Conservation (phyloP, 2,797 vertebrate genomes). For the Bovichtus variegatus region DNA sequence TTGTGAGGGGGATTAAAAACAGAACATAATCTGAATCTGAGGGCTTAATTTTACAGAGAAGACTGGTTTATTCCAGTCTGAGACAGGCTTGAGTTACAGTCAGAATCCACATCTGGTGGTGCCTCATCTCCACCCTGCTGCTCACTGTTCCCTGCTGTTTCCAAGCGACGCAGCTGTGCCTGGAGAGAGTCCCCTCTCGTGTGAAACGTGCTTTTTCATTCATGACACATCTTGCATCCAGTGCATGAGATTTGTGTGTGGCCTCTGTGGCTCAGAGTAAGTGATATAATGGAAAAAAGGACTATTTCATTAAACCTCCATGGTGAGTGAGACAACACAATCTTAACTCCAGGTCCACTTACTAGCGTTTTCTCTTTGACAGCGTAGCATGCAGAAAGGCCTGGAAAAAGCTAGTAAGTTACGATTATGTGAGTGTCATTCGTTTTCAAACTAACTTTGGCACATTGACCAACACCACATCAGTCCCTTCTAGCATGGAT, state of each 20-base stretch:
- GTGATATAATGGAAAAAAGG: no score
- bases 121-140: background rate
- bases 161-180: background rate
- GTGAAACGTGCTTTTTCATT: background rate
- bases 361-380: background rate
- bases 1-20: no score
- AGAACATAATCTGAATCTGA: background rate
- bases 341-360: background rate
- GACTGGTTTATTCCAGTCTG: background rate
- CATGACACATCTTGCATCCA: conserved; percentile 3
- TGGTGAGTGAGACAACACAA: background rate
- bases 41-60: background rate
- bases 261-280: background rate
- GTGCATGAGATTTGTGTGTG: background rate
- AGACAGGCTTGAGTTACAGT: background rate
- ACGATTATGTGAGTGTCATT: no score
- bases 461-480: no score
- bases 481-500: background rate
- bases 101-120: background rate
- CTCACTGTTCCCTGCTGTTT: conserved; percentile 6
- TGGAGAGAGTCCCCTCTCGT: background rate
- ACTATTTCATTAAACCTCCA: no score
- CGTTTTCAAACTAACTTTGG: no score
- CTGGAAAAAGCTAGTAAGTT: no score
- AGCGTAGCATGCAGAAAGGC: no score